Evolutionary conservation across 1,140 invertebrate genomes (phyloP).

Genomic region (Aphelinus certus): DNA sequence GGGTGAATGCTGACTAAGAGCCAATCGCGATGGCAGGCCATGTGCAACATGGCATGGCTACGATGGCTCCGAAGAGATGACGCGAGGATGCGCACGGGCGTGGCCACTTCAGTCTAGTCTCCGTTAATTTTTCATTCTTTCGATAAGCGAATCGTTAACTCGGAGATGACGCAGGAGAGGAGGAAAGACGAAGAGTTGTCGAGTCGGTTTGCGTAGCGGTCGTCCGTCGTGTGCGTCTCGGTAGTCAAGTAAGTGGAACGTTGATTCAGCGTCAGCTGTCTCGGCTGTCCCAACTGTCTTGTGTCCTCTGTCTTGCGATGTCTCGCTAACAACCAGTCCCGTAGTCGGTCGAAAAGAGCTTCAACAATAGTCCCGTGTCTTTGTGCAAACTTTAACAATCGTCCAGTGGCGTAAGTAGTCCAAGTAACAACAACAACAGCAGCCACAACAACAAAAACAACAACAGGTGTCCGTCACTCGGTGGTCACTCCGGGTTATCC

Average conservation of each 20-base stretch:
- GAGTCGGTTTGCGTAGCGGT: neutral
- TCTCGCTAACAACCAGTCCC: neutral
- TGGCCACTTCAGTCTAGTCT: constrained; percentile 37
- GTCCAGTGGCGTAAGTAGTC: neutral
- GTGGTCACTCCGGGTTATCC: neutral
- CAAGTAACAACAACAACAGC: constrained; percentile 6
- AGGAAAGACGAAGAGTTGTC: neutral
- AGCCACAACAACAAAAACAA: neutral
- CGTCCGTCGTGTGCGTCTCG: neutral
- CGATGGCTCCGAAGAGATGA: constrained; percentile 29
- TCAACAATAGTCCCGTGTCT: neutral
- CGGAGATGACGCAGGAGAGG: neutral
- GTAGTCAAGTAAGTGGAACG: neutral
- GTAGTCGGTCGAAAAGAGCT: neutral
- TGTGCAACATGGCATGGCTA: constrained; percentile 15
- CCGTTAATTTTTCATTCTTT: neutral
- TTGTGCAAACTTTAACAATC: constrained; percentile 10
- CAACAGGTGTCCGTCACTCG: neutral
- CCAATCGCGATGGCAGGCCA: neutral
- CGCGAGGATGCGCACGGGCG: constrained; percentile 32
- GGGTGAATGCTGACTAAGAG: constrained; percentile 59
- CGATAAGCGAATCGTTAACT: constrained; percentile 5
- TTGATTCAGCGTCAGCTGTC: too few relatives aligned
- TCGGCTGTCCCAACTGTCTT: neutral
- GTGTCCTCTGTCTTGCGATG: neutral